phyloP scores from a whole-genome alignment of 2,113 vertebrate genomes.

The Rattus rattus region DNA sequence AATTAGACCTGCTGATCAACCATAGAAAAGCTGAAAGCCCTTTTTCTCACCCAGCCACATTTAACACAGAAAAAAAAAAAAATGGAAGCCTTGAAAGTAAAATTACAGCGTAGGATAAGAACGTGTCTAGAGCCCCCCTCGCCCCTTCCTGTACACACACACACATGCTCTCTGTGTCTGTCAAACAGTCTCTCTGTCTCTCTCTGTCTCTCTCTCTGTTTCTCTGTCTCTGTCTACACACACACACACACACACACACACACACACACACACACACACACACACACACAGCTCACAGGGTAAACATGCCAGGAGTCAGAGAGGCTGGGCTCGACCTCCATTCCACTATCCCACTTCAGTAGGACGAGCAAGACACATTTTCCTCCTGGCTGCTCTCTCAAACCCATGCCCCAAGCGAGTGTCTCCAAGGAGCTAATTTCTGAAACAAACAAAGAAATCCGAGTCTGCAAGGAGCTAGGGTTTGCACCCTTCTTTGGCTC shows the following conservation, averaged over 20 bases:
- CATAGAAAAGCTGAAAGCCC: conserved; percentile 34
- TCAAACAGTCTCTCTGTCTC: neutral
- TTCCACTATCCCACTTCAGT: conserved; percentile 33
- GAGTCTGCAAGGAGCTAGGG: conserved; percentile 34
- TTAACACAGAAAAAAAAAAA: neutral
- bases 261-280: conserved; percentile 29
- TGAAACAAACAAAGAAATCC: conserved; percentile 84
- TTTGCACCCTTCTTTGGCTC: neutral
- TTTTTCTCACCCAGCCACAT: neutral
- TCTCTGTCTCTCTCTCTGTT: neutral
- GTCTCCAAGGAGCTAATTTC: conserved; percentile 77
- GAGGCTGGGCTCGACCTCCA: neutral
- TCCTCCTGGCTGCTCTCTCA: conserved; percentile 16
- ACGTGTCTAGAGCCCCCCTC: neutral
- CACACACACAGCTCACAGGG: neutral
- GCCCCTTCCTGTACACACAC: neutral
- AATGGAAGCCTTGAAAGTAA: conserved; percentile 61
- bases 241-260: neutral
- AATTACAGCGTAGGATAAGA: conserved; percentile 41
- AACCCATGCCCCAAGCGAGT: conserved; percentile 31
- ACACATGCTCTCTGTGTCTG: neutral
- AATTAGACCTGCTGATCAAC: conserved; percentile 51
- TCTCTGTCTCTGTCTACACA: neutral
- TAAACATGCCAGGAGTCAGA: conserved; percentile 26
- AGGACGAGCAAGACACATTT: conserved; percentile 13